Percentiles rank a stretch among this genome's conserved stretches.
Evolutionary conservation across 2,113 vertebrate genomes (phyloP).

Genomic region (Mohoua ochrocephala): DNA sequence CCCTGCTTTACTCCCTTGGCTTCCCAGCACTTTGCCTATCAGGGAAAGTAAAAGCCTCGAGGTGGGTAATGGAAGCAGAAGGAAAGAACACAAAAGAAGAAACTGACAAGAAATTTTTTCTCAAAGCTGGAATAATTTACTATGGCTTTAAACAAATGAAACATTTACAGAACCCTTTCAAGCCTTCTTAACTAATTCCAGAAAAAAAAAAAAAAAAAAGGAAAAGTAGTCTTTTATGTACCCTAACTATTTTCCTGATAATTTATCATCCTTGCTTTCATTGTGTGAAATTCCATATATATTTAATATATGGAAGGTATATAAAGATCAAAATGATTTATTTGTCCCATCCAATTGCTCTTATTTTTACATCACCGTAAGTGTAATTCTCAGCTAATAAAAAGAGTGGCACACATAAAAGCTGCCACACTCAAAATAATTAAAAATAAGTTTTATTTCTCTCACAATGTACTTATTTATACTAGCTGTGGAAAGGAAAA

Average conservation of each 20-base stretch:
- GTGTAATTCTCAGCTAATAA: neutral
- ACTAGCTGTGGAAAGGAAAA: neutral
- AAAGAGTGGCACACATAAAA: neutral
- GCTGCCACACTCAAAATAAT: neutral
- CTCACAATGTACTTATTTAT: neutral
- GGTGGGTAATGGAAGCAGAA: neutral
- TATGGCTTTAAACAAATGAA: neutral
- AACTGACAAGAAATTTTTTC: neutral
- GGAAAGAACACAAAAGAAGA: neutral
- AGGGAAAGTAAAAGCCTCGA: slow-evolving; percentile 13
- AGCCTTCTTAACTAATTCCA: neutral
- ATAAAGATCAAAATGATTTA: neutral
- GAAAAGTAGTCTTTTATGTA: neutral
- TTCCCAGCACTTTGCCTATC: neutral
- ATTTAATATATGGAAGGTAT: neutral
- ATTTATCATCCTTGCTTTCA: neutral
- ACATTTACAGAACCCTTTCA: neutral
- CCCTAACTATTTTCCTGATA: neutral
- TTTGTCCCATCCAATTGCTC: neutral
- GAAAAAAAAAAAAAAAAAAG: neutral
- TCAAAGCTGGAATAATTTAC: neutral
- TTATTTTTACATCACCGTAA: neutral
- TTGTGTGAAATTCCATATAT: neutral
- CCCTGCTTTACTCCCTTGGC: neutral
- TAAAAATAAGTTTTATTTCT: neutral